Base-by-base conservation (phyloP, 2,113 vertebrate genomes). In the Nettapus auritus region DNA sequence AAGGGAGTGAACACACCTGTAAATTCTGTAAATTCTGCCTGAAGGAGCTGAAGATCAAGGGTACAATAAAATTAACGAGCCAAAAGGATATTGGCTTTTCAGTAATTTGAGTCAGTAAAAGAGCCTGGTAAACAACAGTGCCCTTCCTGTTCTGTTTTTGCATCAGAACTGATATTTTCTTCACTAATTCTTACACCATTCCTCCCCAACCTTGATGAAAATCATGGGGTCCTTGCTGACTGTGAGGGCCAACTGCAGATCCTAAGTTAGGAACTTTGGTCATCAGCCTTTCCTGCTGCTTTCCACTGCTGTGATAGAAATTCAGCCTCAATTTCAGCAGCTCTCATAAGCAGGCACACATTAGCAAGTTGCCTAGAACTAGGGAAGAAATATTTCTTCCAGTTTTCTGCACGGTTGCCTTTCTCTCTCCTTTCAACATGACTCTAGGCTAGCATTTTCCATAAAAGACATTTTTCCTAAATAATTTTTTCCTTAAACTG, bases 311-410 rank as follows among this genome's bases (percentile, higher is more conserved):
- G n/a, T 57, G 25, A 23, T 36, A 91, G 28, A 44, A 69, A 75
- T 46, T 89, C 46, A 59, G 26, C 46, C 16, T 85, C 70, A 34
- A 31, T 69, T 95, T 76, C 56, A 80, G 44, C 73, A 81, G 23
- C 44, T 77, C n/a, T 34, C 20, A 25, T 55, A 34, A 69, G 48
- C 21, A 84, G 21, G 63, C 19, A 44, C 22, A 2, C 0, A 0
- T 14, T 44, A 36, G 42, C 42, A 52, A 11, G 8, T 36, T 29
- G 23, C n/a, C 25, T 52, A 29, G 17, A 70, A 52, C n/a, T 25
- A 52, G 22, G n/a, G 46, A 52, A 70, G n/a, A 52, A 29, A 36
- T 70, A 52, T 70, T 36, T 36, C 25, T 64, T 40, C 28, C 17
- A 16, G 10, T 29, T 17, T 40, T 18, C 26, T 18, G n/a, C 59